Evolutionary conservation across 2,797 vertebrate genomes (phyloP).

Genomic region (Lacerta bilineata): DNA sequence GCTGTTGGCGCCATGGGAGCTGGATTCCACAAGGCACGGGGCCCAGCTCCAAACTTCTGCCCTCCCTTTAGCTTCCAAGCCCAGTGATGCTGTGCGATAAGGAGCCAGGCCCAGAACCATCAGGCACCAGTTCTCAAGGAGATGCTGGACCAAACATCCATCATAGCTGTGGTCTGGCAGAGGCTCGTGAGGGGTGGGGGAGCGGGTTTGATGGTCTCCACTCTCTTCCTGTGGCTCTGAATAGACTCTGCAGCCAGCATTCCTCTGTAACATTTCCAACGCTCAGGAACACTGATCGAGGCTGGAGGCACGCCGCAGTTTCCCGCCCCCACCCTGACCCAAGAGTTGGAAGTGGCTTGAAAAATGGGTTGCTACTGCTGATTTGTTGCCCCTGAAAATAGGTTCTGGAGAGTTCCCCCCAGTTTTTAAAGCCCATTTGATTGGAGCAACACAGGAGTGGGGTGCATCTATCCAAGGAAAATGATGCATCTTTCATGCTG

Average conservation of each 20-base stretch:
- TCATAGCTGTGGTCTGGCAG: neutral
- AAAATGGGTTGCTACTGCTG: neutral
- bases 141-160: neutral
- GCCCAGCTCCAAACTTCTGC: neutral
- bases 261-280: neutral
- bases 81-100: neutral
- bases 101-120: neutral
- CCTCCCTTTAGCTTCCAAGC: neutral
- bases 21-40: conserved; percentile 47
- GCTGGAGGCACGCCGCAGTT: neutral
- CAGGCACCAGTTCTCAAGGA: neutral
- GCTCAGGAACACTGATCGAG: neutral
- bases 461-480: neutral
- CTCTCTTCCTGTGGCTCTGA: neutral
- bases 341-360: neutral
- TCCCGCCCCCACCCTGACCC: neutral
- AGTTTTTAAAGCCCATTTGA: neutral
- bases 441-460: neutral
- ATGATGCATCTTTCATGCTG: neutral
- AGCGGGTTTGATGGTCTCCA: neutral
- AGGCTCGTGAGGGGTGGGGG: neutral
- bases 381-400: neutral
- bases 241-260: neutral
- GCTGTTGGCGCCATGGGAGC: conserved; percentile 57
- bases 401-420: neutral